A percentile compares a stretch with the other conserved stretches of the same genome.
Evolutionary conservation across 2,888 invertebrate genomes (phyloP).

Genomic region (Leucania comma): DNA sequence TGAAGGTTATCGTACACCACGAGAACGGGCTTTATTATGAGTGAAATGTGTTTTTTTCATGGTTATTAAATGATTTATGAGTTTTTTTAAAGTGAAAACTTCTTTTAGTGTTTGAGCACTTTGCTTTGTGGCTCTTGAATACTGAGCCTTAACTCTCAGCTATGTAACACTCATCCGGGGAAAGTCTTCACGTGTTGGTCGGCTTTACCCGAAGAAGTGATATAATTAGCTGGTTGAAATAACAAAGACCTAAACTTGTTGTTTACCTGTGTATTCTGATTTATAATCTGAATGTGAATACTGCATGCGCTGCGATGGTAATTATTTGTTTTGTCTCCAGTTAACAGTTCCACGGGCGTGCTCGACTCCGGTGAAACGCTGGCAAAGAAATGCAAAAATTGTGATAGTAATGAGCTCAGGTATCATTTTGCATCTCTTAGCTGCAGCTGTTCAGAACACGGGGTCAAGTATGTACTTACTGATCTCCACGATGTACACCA

Average conservation of each 20-base stretch:
- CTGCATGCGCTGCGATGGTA: conserved; percentile 63
- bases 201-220: too few relatives aligned
- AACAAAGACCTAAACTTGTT: not conserved
- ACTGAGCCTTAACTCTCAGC: not conserved
- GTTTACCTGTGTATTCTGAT: not conserved
- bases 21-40: too few relatives aligned
- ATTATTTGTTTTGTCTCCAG: conserved; percentile 69
- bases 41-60: too few relatives aligned
- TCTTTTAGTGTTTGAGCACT: too few relatives aligned
- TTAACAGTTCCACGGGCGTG: conserved; percentile 58
- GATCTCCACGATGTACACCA: not conserved
- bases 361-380: conserved; percentile 39
- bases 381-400: conserved; percentile 75
- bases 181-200: too few relatives aligned
- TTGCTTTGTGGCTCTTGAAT: too few relatives aligned
- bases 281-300: conserved; percentile 3
- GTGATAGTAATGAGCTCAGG: conserved; percentile 74
- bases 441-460: conserved; percentile 39
- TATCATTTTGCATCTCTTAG: conserved; percentile 59
- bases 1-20: too few relatives aligned
- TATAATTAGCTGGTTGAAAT: too few relatives aligned
- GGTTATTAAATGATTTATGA: too few relatives aligned
- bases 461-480: conserved; percentile 27
- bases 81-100: too few relatives aligned
- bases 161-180: not conserved